phyloP scores from a whole-genome alignment of 2,888 invertebrate species.

The Craniophora ligustri region DNA sequence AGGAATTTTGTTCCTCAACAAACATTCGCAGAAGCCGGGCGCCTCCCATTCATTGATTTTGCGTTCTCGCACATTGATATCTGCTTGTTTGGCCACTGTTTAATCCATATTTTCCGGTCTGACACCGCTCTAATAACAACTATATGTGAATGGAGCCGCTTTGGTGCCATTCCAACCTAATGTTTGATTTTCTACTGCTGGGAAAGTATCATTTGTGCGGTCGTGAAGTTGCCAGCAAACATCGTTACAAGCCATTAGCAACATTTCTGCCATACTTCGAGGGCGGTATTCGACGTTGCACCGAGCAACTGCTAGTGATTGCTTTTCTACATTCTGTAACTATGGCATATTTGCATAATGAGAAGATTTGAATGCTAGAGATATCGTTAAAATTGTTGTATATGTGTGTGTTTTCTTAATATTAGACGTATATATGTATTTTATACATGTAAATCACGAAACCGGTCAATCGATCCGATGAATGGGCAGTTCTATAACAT shows the following conservation, averaged over 20 bases:
- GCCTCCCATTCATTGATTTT: constrained; percentile 73
- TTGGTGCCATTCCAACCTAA: constrained; percentile 75
- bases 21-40: constrained; percentile 75
- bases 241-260: constrained; percentile 74
- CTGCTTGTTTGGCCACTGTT: constrained; percentile 74
- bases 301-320: constrained; percentile 53
- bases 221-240: constrained; percentile 70
- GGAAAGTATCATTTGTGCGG: constrained; percentile 81
- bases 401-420: constrained; percentile 41
- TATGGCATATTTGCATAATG: constrained; percentile 66
- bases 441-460: constrained; percentile 52
- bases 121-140: constrained; percentile 78
- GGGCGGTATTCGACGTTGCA: constrained; percentile 60
- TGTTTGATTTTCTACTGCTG: constrained; percentile 84
- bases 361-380: constrained; percentile 55
- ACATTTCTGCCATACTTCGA: constrained; percentile 71
- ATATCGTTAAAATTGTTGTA: constrained; percentile 48
- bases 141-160: constrained; percentile 74
- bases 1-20: constrained; percentile 77
- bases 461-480: constrained; percentile 56
- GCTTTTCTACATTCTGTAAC: constrained; percentile 64
- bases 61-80: constrained; percentile 67
- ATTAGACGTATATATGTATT: constrained; percentile 34
- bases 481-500: constrained; percentile 60
- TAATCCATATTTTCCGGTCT: constrained; percentile 80